These are phyloP conservation scores for Caenorhabditis brenneri DNA, from an alignment of 1,140 invertebrate species.

Conservation along the genomic window DNA sequence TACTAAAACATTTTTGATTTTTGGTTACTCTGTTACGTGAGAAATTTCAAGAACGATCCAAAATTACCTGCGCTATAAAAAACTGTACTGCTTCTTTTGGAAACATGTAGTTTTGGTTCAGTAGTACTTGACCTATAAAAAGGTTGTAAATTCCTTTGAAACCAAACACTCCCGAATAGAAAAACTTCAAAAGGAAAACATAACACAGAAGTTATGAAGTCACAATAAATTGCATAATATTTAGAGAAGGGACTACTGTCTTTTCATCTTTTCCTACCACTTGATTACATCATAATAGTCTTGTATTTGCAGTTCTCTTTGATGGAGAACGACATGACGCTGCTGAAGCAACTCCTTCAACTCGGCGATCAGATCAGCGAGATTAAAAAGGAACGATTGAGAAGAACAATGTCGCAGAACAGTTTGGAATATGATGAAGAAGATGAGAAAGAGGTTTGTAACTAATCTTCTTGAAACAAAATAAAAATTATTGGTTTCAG, in stretches of 20 bases:
- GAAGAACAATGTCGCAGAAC: constrained; percentile 35
- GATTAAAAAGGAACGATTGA: constrained; percentile 43
- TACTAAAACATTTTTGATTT: too few relatives aligned
- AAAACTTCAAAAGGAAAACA: too few relatives aligned
- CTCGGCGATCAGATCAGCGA: constrained; percentile 47
- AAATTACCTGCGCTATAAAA: too few relatives aligned
- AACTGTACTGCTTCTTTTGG: too few relatives aligned
- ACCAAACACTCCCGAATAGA: too few relatives aligned
- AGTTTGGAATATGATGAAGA: constrained; percentile 43
- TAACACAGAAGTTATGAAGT: background rate
- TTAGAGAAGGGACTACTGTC: background rate
- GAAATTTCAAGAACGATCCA: too few relatives aligned
- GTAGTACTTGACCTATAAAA: too few relatives aligned
- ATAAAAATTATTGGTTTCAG: constrained; percentile 1
- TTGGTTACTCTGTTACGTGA: too few relatives aligned
- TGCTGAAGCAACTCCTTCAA: constrained; percentile 47
- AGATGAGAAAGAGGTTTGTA: constrained; percentile 34
- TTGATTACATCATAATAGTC: background rate
- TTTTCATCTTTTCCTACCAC: background rate
- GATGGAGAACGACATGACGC: constrained; percentile 52
- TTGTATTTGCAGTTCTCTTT: constrained; percentile 48
- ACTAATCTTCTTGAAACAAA: background rate
- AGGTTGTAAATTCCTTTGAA: too few relatives aligned
- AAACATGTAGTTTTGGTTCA: too few relatives aligned
- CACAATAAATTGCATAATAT: constrained; percentile 27